phyloP scores from a whole-genome alignment of 2,888 invertebrate genomes.

The Asteroscopus sphinx region DNA sequence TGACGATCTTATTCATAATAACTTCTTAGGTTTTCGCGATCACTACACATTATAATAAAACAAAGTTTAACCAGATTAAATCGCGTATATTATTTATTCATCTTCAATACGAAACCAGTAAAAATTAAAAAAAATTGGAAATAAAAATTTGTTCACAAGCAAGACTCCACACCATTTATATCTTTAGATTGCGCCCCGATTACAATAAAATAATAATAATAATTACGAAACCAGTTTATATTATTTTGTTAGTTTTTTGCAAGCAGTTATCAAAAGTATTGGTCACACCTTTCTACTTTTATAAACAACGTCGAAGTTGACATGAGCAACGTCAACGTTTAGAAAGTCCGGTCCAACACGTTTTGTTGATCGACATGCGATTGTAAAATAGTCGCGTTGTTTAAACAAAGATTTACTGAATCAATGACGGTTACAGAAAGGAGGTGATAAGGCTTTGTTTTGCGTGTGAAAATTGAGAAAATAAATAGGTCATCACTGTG shows the following conservation, averaged over 20 bases:
- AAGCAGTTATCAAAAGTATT: constrained; percentile 26
- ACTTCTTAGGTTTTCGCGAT: no score
- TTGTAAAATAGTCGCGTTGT: constrained; percentile 19
- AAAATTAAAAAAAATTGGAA: no score
- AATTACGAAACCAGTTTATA: neutral
- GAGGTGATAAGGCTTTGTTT: constrained; percentile 14
- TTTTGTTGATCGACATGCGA: constrained; percentile 46
- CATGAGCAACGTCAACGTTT: constrained; percentile 38
- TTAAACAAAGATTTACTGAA: constrained; percentile 38
- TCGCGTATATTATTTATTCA: no score
- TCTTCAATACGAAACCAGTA: no score
- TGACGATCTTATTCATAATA: no score
- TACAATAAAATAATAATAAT: neutral
- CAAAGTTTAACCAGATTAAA: no score
- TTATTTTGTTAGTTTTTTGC: constrained; percentile 1
- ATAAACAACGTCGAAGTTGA: constrained; percentile 23
- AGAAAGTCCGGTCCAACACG: constrained; percentile 45
- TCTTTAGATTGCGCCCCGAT: no score
- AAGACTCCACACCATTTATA: no score
- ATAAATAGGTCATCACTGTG: no score
- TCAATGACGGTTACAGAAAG: constrained; percentile 10
- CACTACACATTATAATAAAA: no score
- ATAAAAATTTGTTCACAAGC: no score
- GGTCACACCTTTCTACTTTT: constrained; percentile 24
- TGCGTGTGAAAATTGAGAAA: constrained; percentile 23